phyloP scores from a whole-genome alignment of 2,797 vertebrate species.

The Chelidonichthys spinosus region DNA sequence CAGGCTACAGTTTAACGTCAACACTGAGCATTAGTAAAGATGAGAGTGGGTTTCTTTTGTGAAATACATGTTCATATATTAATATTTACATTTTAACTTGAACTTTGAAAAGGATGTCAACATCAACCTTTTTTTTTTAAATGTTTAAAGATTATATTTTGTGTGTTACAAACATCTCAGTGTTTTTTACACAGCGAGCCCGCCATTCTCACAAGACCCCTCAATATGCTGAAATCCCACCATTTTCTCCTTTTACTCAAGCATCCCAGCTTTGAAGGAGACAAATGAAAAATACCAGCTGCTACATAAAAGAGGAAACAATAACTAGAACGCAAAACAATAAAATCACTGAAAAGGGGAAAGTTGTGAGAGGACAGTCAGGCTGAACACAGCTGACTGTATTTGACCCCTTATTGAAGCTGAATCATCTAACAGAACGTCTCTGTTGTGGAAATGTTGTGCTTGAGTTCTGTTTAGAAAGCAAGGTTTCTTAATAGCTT shows the following conservation, averaged over 20 bases:
- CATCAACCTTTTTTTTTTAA: no score
- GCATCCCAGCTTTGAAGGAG: background rate
- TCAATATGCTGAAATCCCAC: no score
- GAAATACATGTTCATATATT: background rate
- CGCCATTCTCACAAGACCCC: no score
- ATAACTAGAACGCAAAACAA: background rate
- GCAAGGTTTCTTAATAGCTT: background rate
- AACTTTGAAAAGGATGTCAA: no score
- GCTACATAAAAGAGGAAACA: background rate
- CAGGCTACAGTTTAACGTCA: background rate
- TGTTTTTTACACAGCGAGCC: no score
- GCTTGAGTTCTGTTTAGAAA: background rate
- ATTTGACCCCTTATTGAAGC: background rate
- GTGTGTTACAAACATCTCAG: no score
- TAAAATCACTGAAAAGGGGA: background rate
- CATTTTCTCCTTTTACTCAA: no score
- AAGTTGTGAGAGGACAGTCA: no score
- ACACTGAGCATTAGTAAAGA: background rate
- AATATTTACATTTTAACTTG: background rate
- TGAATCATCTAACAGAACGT: background rate
- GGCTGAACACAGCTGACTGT: background rate
- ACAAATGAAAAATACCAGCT: no score
- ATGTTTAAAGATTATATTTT: no score
- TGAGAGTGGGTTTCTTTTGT: background rate
- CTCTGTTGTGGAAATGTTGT: background rate